Base-by-base conservation (phyloP, 2,888 invertebrate genomes). In the Flexamia atlantica region DNA sequence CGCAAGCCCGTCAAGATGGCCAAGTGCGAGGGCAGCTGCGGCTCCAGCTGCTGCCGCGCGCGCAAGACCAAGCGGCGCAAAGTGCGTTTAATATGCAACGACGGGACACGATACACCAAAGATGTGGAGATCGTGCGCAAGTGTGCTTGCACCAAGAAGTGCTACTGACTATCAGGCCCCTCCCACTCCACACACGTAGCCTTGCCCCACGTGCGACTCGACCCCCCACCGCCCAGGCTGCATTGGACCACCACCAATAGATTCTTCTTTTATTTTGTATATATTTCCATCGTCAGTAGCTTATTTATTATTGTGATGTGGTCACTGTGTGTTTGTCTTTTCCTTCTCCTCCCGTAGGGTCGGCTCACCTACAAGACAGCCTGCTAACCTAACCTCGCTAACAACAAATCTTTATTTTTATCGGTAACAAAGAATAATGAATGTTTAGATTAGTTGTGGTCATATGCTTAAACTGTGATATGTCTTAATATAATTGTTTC, bases 61-160 rank as follows among this genome's bases (percentile, higher is more conserved):
- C 93, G 97, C 89, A 97, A 97, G 91, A 97, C 97, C 88, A 97
- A 98, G 92, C 94, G 97, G 90, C 94, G 98, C 91, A 97, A 97
- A 94, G 97, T 96, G 87, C 96, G 98, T 88, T 93, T 99, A 88
- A 94, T 97, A 88, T 99, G 99, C 92, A 93, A 95, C 87, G 97
- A 98, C 90, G 98, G 98, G 87, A 96, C 96, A 84, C 95, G 97
- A 86, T 98, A 97, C 93, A 97, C 97, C 91, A 97, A 98, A 93
- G 97, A 98, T 90, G 95, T 99, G 89, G 98, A 98, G 89, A 96
- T 99, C 90, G 97, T 99, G 90, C 95, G 98, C 90, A 98, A 98
- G 91, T 99, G 99, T 91, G 97, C 97, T 87, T 98, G 98, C 93
- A 95, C 95, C 88, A 96, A 97, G 92, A 97, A 97, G 92, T 97